Evolutionary conservation across 2,888 invertebrate genomes (phyloP).

Genomic region (Eumerus sabulonum): DNA sequence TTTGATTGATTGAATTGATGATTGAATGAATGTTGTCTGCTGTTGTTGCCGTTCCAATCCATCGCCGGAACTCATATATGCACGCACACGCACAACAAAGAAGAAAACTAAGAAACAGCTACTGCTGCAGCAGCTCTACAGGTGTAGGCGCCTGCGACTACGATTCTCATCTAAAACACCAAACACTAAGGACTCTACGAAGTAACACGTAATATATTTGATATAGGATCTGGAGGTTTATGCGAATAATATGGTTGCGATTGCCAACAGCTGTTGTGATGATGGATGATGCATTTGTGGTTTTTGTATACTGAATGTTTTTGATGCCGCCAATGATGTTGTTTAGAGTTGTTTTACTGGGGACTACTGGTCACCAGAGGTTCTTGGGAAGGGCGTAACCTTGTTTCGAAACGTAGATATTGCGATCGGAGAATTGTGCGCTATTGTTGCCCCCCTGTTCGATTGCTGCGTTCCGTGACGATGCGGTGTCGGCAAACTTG

Average conservation of each 20-base stretch:
- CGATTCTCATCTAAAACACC: slow-evolving; percentile 76
- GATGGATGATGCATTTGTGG: slow-evolving; percentile 68
- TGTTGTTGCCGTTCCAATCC: too few relatives aligned
- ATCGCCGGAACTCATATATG: too few relatives aligned
- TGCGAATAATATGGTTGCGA: slow-evolving; percentile 55
- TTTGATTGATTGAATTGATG: slow-evolving; percentile 13
- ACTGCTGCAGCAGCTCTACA: slow-evolving; percentile 39
- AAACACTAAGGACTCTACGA: slow-evolving; percentile 77
- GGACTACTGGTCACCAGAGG: slow-evolving; percentile 79
- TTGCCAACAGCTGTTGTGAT: slow-evolving; percentile 73
- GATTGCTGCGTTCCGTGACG: slow-evolving; percentile 20
- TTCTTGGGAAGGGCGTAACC: slow-evolving; percentile 79
- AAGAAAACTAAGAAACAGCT: slow-evolving; percentile 65
- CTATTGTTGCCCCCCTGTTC: background rate
- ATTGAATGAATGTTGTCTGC: slow-evolving; percentile 48
- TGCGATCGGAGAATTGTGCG: slow-evolving; percentile 73
- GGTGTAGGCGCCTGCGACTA: slow-evolving; percentile 58
- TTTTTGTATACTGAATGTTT: slow-evolving; percentile 70
- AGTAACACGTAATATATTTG: slow-evolving; percentile 76
- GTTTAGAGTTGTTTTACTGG: slow-evolving; percentile 59
- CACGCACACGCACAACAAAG: slow-evolving; percentile 43
- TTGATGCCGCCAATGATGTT: slow-evolving; percentile 55
- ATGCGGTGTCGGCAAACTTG: background rate
- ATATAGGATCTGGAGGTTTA: slow-evolving; percentile 74
- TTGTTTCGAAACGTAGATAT: slow-evolving; percentile 78